phyloP scores from a whole-genome alignment of 2,113 vertebrate genomes.

The Leptobrachium leishanense region DNA sequence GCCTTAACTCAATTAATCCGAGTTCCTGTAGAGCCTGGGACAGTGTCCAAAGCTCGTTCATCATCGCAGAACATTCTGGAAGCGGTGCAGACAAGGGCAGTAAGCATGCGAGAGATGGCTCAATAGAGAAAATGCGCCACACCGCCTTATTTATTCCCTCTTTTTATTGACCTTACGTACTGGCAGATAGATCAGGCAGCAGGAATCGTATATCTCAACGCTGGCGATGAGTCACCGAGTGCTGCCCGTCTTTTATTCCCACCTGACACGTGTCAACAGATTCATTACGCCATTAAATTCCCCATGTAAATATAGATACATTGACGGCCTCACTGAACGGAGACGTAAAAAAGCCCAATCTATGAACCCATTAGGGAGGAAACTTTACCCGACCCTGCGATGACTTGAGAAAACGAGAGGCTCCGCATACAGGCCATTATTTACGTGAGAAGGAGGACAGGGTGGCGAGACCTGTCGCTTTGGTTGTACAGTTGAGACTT shows the following conservation, averaged over 20 bases:
- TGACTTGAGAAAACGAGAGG: too few relatives aligned
- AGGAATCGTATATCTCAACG: constrained; percentile 38
- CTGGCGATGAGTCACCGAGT: constrained; percentile 32
- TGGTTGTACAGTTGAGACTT: too few relatives aligned
- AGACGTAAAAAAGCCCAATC: too few relatives aligned
- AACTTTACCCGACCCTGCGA: too few relatives aligned
- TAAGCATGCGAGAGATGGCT: constrained; percentile 19
- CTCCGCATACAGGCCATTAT: too few relatives aligned
- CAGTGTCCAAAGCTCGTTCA: constrained; percentile 44
- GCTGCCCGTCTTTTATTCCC: constrained; percentile 21
- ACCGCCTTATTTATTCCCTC: constrained; percentile 40
- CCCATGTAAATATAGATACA: constrained; percentile 22
- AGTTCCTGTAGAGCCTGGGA: constrained; percentile 48
- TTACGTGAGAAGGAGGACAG: too few relatives aligned
- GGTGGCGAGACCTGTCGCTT: too few relatives aligned
- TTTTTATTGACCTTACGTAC: constrained; percentile 43
- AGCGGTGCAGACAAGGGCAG: constrained; percentile 36
- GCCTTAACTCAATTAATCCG: constrained; percentile 48
- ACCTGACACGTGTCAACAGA: constrained; percentile 20
- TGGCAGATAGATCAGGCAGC: constrained; percentile 30
- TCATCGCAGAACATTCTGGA: constrained; percentile 46
- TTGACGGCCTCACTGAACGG: not conserved
- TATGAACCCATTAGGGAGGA: too few relatives aligned
- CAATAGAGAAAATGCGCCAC: constrained; percentile 31
- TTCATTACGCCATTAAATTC: constrained; percentile 33